phyloP scores from a whole-genome alignment of 2,797 vertebrate genomes.

The Spondyliosoma cantharus region DNA sequence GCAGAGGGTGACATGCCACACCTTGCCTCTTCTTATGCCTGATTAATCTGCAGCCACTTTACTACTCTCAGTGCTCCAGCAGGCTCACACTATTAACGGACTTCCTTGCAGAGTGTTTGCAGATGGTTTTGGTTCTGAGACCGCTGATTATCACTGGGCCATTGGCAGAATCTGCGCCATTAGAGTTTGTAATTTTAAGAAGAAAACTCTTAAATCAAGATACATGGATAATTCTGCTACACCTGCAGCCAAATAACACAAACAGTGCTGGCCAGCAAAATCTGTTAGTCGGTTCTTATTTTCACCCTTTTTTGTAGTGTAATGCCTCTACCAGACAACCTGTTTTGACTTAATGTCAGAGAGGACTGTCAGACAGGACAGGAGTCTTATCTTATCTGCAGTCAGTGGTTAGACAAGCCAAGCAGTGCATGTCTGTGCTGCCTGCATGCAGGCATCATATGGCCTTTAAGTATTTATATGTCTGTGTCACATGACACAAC shows the following conservation, averaged over 20 bases:
- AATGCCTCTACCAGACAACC: background rate
- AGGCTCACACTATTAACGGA: background rate
- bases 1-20: slow-evolving; percentile 34
- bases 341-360: slow-evolving; percentile 27
- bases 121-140: slow-evolving; percentile 34
- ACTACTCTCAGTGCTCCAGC: slow-evolving; percentile 15
- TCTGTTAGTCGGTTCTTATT: background rate
- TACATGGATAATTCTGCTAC: background rate
- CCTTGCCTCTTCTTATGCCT: slow-evolving; percentile 29
- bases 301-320: background rate
- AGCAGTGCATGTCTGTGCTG: slow-evolving; percentile 27
- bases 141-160: slow-evolving; percentile 5
- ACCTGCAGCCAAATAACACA: background rate
- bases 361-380: slow-evolving; percentile 3
- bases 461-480: slow-evolving; percentile 82
- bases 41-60: slow-evolving; percentile 35
- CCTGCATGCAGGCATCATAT: slow-evolving; percentile 65
- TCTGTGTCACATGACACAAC: slow-evolving; percentile 56
- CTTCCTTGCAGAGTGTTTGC: slow-evolving; percentile 25
- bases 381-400: slow-evolving; percentile 37
- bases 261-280: background rate
- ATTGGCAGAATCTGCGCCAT: background rate
- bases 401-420: slow-evolving; percentile 31
- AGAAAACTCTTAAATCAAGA: background rate
- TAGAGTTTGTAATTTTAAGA: background rate